These are phyloP conservation scores for Phlogophora meticulosa DNA, from an alignment of 2,888 invertebrate genomes.

Conservation along the genomic window DNA sequence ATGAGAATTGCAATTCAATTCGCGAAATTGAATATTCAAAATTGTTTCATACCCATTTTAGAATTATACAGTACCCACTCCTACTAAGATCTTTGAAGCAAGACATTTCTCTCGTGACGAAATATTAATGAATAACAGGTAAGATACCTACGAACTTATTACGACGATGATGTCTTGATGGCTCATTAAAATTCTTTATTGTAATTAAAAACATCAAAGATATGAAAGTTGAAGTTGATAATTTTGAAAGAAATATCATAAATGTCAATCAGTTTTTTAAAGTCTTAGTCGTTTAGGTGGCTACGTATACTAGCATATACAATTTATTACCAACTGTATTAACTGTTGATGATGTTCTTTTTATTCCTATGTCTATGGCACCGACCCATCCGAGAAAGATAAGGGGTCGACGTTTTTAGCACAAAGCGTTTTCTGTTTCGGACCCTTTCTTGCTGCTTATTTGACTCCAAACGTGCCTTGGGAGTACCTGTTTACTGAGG, in stretches of 20 bases:
- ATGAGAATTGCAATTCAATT: conserved; percentile 61
- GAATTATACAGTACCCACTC: conserved; percentile 13
- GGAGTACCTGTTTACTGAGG: conserved; percentile 84
- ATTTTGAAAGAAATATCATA: conserved; percentile 40
- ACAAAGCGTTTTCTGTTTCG: conserved; percentile 90
- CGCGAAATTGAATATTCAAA: conserved; percentile 58
- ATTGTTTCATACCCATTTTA: conserved; percentile 41
- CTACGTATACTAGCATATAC: conserved; percentile 23
- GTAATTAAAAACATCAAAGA: conserved; percentile 54
- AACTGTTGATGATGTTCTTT: conserved; percentile 62
- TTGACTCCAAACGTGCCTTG: conserved; percentile 87
- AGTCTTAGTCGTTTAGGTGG: conserved; percentile 21
- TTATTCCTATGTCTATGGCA: conserved; percentile 83
- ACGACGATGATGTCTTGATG: conserved; percentile 39
- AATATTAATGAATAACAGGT: conserved; percentile 30
- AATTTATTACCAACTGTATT: conserved; percentile 53
- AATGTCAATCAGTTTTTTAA: conserved; percentile 58
- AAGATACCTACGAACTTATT: conserved; percentile 22
- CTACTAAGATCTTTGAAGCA: conserved; percentile 9
- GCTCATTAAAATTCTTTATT: conserved; percentile 50
- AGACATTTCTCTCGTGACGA: not conserved
- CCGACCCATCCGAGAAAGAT: conserved; percentile 86
- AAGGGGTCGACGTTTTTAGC: conserved; percentile 90
- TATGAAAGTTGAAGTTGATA: conserved; percentile 47
- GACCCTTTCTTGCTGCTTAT: conserved; percentile 87